Evolutionary conservation across 1,140 invertebrate species (phyloP), one percentile per base, ranked within the genome.

Genomic region (Sinonovacula constricta): DNA sequence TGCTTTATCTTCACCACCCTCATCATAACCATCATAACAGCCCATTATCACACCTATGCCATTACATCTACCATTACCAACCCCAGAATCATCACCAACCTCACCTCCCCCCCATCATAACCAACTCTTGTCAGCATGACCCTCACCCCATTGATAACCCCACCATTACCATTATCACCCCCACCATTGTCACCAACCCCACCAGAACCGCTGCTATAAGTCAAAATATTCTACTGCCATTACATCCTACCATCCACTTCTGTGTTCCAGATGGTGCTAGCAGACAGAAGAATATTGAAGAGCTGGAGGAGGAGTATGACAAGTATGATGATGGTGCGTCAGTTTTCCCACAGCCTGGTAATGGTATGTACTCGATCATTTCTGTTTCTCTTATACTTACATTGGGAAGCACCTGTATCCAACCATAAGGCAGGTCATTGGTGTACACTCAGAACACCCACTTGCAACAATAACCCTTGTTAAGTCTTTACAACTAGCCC

Each of bases 221-320:
- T 49, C 18, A 7, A 49, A 10, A 49, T 10, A 10, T 49, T 49
- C 39, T 18, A 49, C 18, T 49, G 18, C 39, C 7, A 7, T 49
- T 49, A 49, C 18, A 18, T 49, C 7, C 39, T 10, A 18, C 7
- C 7, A 10, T 49, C 7, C 18, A 18, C 7, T 10, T 49, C 39
- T 49, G 7, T 24, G 10, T 18, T 28, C 15, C 30, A 63, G 22
- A 10, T 36, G 60, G 59, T 3, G 30, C 5, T 30, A 18, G 18
- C 7, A 10, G 39, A 45, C 7, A 45, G 1, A 69, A 54, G 31
- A 69, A 69, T 39, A 36, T 69, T 30, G n/a, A 3, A 2, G 51
- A 56, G 7, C 28, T 69, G 34, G 51, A 69, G 31, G 51, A 57
- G 33, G 67, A 69, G 33, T 69, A 56, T 24, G 53, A 69, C 30